Evolutionary conservation across 2,113 vertebrate genomes (phyloP).

Genomic region (Lycaon pictus): DNA sequence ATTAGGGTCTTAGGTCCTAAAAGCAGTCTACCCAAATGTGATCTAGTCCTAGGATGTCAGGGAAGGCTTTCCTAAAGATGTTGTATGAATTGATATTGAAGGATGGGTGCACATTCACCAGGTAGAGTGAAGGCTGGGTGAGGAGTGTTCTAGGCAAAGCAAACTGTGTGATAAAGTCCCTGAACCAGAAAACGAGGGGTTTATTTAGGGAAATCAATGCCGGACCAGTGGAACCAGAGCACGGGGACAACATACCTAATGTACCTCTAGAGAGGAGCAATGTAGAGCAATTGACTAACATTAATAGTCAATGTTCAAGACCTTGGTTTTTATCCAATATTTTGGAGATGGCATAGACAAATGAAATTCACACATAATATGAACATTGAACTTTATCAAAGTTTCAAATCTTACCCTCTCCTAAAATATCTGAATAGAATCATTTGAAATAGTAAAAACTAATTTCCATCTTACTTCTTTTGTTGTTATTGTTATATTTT

Average conservation of each 20-base stretch:
- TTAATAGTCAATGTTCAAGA: background rate
- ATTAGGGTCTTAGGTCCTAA: background rate
- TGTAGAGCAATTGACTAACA: too few species aligned
- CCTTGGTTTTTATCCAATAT: background rate
- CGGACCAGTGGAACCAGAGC: background rate
- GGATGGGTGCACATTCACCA: background rate
- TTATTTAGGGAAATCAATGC: background rate
- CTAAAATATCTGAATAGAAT: background rate
- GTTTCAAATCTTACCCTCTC: background rate
- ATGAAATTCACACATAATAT: background rate
- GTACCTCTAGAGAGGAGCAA: rapidly evolving
- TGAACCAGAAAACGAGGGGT: background rate
- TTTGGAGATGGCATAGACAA: background rate
- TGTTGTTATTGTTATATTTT: background rate
- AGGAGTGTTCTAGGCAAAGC: background rate
- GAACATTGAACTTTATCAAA: background rate
- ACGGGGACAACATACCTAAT: too few species aligned
- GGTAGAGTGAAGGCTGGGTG: too few species aligned
- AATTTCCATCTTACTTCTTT: background rate
- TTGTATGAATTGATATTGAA: background rate
- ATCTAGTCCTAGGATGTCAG: background rate
- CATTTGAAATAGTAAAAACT: background rate
- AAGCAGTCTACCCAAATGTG: background rate
- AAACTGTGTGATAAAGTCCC: background rate
- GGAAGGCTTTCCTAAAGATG: background rate